phyloP scores from a whole-genome alignment of 92 coral and sea anemone species.

The Palythoa heliodiscus region DNA sequence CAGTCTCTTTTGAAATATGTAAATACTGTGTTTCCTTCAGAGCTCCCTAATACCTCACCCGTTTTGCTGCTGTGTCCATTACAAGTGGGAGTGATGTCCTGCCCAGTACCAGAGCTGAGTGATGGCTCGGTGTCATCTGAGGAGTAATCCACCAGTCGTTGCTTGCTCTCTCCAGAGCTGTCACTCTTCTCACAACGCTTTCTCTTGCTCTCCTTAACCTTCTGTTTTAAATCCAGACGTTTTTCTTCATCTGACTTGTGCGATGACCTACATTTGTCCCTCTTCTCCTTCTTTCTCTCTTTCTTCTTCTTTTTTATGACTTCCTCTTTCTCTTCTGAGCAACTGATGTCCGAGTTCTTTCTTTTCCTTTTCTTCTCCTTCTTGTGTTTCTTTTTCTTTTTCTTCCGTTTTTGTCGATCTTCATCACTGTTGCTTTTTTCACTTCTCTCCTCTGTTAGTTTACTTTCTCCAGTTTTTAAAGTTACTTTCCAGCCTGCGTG shows the following conservation, averaged over 20 bases:
- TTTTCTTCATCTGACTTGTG: constrained; percentile 47
- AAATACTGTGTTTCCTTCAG: neutral
- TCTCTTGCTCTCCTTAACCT: constrained; percentile 51
- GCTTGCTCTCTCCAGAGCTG: constrained; percentile 48
- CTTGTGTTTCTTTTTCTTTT: constrained; percentile 42
- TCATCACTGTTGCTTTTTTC: constrained; percentile 15
- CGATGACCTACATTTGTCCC: constrained; percentile 40
- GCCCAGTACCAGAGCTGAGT: neutral
- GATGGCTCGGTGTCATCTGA: constrained; percentile 60
- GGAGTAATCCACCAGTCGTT: constrained; percentile 63
- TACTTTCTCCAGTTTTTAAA: constrained; percentile 45
- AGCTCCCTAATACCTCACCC: constrained; percentile 1
- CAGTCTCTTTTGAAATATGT: neutral
- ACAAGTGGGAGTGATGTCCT: neutral
- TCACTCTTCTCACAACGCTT: constrained; percentile 49
- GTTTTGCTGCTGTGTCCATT: constrained; percentile 22
- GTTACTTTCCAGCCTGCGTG: constrained; percentile 97
- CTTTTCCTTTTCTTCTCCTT: constrained; percentile 58
- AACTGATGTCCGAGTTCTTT: constrained; percentile 46
- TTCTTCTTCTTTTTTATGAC: constrained; percentile 59
- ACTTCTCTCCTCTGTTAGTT: constrained; percentile 12
- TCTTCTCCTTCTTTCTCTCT: constrained; percentile 54
- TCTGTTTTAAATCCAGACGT: constrained; percentile 41
- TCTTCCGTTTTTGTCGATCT: constrained; percentile 44
- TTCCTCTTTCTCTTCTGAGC: constrained; percentile 37